Base-by-base conservation (phyloP, 2,797 vertebrate genomes). In the Coendou prehensilis region DNA sequence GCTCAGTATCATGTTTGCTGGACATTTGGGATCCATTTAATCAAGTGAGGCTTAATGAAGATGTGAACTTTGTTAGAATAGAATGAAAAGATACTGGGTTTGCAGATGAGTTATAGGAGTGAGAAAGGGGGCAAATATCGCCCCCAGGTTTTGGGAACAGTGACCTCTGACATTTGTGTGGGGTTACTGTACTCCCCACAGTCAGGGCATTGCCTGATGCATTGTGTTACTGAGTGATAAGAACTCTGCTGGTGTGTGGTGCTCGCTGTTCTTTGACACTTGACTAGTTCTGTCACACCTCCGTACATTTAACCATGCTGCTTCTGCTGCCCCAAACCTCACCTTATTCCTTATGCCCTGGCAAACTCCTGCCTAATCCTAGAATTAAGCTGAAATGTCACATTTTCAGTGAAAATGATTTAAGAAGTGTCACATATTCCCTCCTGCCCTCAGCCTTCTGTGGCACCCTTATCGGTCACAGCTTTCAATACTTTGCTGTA, bases 341-440 rank as follows among this genome's bases (percentile, higher is more conserved):
- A 73, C 54, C 14, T 64, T 57, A 9, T 61, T 52, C n/a, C 50
- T 61, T 28, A 30, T 59, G 69, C 75, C 61, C 80, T 87, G 64
- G 47, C 47, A 54, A 41, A 71, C 59, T 92, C 47, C 37, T 85
- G 0, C 33, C 82, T 90, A 80, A 87, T 89, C 57, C 64, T 79
- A n/a, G 63, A 22, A 45, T 41, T 59, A 64, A 76, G 37, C 50
- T 87, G 47, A 9, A 45, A 59, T 23, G 7, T 59, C 33, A 37
- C 28, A 63, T 93, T 41, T 89, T 73, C 50, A 83, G 33, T 64
- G n/a, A 94, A 52, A 89, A 71, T 73, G 33, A 41, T 63, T 90
- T 50, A 81, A 33, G 45, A 67, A 61, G n/a, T 56, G 23, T 67
- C 41, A n/a, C 50, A 30, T 26, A 73, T 45, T 41, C 18, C 13